Conservation (phyloP, 1,140 invertebrate species). For the Eriocheir sinensis region DNA sequence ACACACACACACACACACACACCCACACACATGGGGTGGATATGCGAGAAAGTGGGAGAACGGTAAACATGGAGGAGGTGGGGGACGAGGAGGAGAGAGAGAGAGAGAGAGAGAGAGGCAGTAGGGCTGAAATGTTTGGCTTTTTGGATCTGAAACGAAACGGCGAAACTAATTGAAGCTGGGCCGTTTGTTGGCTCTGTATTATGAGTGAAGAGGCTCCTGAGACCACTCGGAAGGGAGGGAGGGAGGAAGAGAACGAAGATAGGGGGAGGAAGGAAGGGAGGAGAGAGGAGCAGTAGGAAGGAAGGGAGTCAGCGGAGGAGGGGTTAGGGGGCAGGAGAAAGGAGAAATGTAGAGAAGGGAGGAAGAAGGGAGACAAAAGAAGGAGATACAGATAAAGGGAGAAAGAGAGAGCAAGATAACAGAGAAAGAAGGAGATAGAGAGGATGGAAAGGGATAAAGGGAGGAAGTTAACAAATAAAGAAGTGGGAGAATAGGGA, state of each 20-base stretch:
- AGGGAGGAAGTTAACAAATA: not conserved
- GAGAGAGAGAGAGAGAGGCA: not conserved
- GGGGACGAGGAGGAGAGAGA: not conserved
- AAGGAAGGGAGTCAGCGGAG: not conserved
- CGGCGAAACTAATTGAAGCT: conserved; percentile 59
- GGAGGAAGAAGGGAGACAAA: not conserved
- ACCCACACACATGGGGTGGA: not conserved
- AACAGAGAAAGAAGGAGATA: too few species aligned
- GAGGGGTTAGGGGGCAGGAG: not conserved
- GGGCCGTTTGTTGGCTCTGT: conserved; percentile 63
- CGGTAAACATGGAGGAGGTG: too few species aligned
- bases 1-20: not conserved
- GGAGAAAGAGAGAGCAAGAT: too few species aligned
- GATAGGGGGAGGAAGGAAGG: not conserved
- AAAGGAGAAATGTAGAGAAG: not conserved
- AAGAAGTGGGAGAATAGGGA: too few species aligned
- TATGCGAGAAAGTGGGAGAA: too few species aligned
- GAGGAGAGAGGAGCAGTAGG: not conserved
- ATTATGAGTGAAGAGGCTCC: conserved; percentile 64
- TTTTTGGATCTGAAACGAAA: conserved; percentile 33
- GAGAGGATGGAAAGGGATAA: not conserved
- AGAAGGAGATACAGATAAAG: not conserved
- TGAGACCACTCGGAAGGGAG: not conserved
- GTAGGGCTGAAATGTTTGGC: not conserved
- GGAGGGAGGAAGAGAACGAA: not conserved